Conservation (phyloP, 2,888 invertebrate species). For the Elysia crispata region DNA sequence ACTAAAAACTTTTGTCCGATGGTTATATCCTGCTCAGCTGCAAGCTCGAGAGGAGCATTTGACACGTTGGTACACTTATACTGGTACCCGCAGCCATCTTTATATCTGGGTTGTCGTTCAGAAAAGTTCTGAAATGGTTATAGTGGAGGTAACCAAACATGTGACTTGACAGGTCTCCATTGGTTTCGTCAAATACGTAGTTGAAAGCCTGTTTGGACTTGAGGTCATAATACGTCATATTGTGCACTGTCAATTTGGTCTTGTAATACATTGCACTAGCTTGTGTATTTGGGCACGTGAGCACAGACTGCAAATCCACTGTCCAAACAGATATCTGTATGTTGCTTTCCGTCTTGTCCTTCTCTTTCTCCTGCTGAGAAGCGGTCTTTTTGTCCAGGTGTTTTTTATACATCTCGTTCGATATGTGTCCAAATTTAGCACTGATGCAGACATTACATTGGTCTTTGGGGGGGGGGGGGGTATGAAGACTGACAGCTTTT, state of each 20-base stretch:
- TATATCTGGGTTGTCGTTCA: background rate
- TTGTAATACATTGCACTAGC: slow-evolving; percentile 24
- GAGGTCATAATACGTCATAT: background rate
- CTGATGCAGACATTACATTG: slow-evolving; percentile 21
- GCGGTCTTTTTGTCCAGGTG: background rate
- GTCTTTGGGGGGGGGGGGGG: background rate
- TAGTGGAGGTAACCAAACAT: slow-evolving; percentile 6
- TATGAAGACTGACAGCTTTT: background rate
- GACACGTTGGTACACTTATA: background rate
- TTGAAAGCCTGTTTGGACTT: background rate
- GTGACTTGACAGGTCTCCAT: background rate
- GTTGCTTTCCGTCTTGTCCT: background rate
- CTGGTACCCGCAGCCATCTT: background rate
- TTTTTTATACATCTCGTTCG: background rate
- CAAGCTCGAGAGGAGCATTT: background rate
- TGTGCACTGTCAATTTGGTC: slow-evolving; percentile 11
- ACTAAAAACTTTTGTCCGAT: background rate
- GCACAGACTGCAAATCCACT: slow-evolving; percentile 25
- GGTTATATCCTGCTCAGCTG: background rate
- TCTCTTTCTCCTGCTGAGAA: background rate
- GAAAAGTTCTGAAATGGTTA: background rate
- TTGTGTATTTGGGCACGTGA: slow-evolving; percentile 17
- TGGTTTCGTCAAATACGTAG: background rate
- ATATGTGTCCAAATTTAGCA: background rate
- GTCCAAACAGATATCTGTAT: slow-evolving; percentile 13